Evolutionary conservation across 2,888 invertebrate species (phyloP), one percentile per base, ranked within the genome.

Genomic region (Melangyna quadrimaculata): DNA sequence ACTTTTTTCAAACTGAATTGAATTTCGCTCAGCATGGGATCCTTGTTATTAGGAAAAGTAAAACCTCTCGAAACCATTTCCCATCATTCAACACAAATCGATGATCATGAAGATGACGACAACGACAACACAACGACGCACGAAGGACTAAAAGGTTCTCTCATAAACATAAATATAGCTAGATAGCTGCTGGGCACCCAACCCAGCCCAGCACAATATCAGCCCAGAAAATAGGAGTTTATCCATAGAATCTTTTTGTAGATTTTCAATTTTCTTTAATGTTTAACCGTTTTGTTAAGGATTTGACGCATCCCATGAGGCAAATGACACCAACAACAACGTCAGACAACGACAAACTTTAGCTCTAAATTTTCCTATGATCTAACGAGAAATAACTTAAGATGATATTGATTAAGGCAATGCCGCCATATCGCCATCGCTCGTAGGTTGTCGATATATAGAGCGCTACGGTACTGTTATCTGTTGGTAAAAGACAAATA

Each of bases 231-330:
- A n/a, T n/a, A n/a, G n/a, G n/a, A 37, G 14, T 17, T 17, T 17
- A 43, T 43, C 17, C 43, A 43, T 40, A 43, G 10, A 10, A 61
- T n/a, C 37, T 45, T 27, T 32, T 61, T 24, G 29, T 51, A 40
- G 67, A 51, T 79, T 59, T 79, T 74, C 73, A 73, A 74, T 80
- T 74, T 51, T 29, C 29, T 51, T 70, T 48, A 69, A 73, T 80
- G 51, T 69, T 27, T 40, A 37, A 69, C 35, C 37, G 59, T 74
- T 74, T 43, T 51, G 45, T 37, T 27, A 48, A 63, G 51, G 45
- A 65, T 48, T 37, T 67, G 43, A 27, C 69, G 61, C 57, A 72
- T 55, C 43, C 35, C 29, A 35, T 9, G 32, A 32, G 19, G 32
- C 45, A 48, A 67, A 19, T 14, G 22, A 48, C 48, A 22, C 19